Conservation (phyloP, 2,888 invertebrate genomes). For the Papilio protenor region DNA sequence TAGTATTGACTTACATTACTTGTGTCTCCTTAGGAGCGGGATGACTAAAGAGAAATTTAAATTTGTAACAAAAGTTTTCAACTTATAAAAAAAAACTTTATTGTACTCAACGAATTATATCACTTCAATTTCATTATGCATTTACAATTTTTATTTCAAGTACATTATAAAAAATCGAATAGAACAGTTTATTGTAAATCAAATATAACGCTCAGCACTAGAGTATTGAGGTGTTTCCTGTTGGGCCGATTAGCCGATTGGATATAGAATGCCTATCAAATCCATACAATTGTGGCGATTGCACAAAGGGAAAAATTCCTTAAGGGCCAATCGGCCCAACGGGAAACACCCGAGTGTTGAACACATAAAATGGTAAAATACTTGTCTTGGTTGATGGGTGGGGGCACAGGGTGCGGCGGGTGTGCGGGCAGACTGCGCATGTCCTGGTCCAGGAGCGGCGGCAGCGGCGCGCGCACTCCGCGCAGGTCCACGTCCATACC, state of each 20-base stretch:
- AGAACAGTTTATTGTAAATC: no score
- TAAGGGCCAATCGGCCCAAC: no score
- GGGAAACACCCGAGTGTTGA: no score
- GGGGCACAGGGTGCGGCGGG: slow-evolving; percentile 50
- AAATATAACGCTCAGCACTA: no score
- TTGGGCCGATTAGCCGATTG: no score
- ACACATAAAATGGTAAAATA: slow-evolving; percentile 45
- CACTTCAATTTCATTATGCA: no score
- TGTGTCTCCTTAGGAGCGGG: slow-evolving; percentile 58
- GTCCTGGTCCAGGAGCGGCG: slow-evolving; percentile 88
- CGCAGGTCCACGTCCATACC: slow-evolving; percentile 70
- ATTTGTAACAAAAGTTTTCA: slow-evolving; percentile 36
- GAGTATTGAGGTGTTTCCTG: no score
- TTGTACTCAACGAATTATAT: neutral
- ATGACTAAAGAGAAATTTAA: slow-evolving; percentile 59
- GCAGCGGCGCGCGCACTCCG: slow-evolving; percentile 53
- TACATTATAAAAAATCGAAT: no score
- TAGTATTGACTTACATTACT: slow-evolving; percentile 62
- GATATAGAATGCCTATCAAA: no score
- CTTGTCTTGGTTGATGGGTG: slow-evolving; percentile 65
- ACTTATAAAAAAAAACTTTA: neutral
- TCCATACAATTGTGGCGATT: no score
- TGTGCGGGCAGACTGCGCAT: slow-evolving; percentile 85
- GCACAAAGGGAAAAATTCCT: no score
- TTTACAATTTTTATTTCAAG: no score